Evolutionary conservation across 2,888 invertebrate species (phyloP), one percentile per base, ranked within the genome.

Genomic region (Tetropium fuscum): DNA sequence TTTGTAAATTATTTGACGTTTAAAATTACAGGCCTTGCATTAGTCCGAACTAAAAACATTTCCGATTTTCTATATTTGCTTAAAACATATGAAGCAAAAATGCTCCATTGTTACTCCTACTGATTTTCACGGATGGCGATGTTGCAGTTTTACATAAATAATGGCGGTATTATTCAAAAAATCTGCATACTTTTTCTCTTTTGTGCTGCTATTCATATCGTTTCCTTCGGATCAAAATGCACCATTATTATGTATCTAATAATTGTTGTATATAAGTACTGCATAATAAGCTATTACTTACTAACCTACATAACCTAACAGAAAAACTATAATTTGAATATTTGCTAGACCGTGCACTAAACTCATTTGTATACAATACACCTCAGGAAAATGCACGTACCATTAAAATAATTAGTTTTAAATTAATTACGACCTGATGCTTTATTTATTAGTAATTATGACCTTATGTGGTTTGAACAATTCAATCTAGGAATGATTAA

Each of bases 361-460:
- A 45, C 51, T 45, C 22, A 60, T 60, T 60, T 60, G 60, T 60
- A 60, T 60, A 60, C 60, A 60, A 60, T 60, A 43, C 34, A 45
- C 60, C 56, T 22, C 36, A 53, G 56, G 56, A 56, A 60, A 51
- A 53, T 55, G 36, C 16, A 38, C 30, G 25, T 40, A 40, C 43
- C 45, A 53, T 59, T 63, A 58, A 60, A 60, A 54, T 43, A 40
- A 58, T 63, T 41, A 57, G 49, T 57, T 49, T 41, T 25, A 59
- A 54, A 62, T 54, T 56, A 49, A 60, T 60, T 48, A 45, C 36
- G 45, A 47, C 15, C 20, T 41, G 41, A 47, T 53, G 48, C 48
- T 27, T 53, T 45, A 53, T 53, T 48, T 43, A 53, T 53, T 13
- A 36, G 18, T 47, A 34, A 45, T 43, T 53, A 43, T 41, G 48